Base-by-base conservation (phyloP, 2,888 invertebrate genomes). In the Theretra japonica region DNA sequence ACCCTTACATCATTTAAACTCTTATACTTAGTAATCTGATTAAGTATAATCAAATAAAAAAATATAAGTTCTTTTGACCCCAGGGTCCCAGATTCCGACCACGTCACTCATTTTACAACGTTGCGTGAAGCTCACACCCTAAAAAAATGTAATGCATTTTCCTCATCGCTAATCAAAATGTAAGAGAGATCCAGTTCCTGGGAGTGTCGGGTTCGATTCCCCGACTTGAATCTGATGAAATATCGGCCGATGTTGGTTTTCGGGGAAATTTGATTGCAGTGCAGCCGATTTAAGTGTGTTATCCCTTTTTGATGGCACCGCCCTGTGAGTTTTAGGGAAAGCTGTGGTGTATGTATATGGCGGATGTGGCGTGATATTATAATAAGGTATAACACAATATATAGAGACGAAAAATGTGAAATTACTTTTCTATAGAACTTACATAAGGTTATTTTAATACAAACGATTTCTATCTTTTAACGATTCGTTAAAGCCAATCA, bases 201-300 rank as follows among this genome's bases (percentile, higher is more conserved):
- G 23, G 23, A 48, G 65, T 23, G 48, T 65, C 65, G 23, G 6
- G 11, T 41, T 65, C 23, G 48, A 23, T 65, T 65, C 65, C 6
- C 48, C 17, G 65, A 48, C 65, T 17, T 23, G 23, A 23, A 17
- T 48, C 33, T 60, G 60, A 60, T 60, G 15, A 23, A 65, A 48
- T 48, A 65, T 48, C 23, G 48, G 23, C 23, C 23, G 65, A 48
- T 65, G 23, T 65, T 48, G 6, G 48, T 65, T 48, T 65, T 65
- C 65, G 65, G 65, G 65, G 65, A 65, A 65, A 65, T 65, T 53
- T 65, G 11, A 41, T 62, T 62, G 41, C 23, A 48, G 48, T 41
- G 58, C 5, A 17, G 23, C 25, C 11, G 17, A 58, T 25, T 41
- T 21, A 11, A 21, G 21, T 19, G 15, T 50, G 50, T n/a, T 60